Evolutionary conservation across 2,888 invertebrate species (phyloP), one percentile per base, ranked within the genome.

Genomic region (Caenorhabditis macrosperma): DNA sequence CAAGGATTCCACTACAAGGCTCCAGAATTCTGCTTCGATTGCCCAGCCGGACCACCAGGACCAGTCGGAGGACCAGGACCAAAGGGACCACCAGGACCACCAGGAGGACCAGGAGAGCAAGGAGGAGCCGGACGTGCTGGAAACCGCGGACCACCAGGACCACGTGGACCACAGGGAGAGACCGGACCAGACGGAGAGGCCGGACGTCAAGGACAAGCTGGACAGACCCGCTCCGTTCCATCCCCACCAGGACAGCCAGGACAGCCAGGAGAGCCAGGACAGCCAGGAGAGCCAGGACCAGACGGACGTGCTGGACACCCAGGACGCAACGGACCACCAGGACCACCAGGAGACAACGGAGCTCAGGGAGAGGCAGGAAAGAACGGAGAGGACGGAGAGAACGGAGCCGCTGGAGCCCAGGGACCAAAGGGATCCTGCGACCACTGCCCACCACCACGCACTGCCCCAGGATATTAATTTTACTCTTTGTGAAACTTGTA

Each of bases 61-160:
- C 74, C 82, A 35, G 77, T 81, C 55, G 86, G 86, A 75, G 74
- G 76, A 61, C 74, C 76, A 35, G 86, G 86, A 72, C 75, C 79
- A 61, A 83, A 78, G 66, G 88, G 88, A 74, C 85, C 82, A 64
- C 81, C 76, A 80, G 80, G 80, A 80, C 80, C 80, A 80, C 75
- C 75, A 67, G 82, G 82, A 74, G 72, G 78, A 55, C 72, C 71
- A 54, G 80, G 80, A 75, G 80, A 75, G 69, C 75, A 46, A 35
- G 82, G 82, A 77, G 52, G 63, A 63, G 48, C 46, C 15, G 82
- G 82, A 77, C 66, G 79, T 20, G 68, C 24, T 35, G 82, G 82
- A 72, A 74, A 75, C 55, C 78, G 79, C n/a, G 83, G 77, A 77
- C 78, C 76, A 77, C 77, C 78, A 75, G 85, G 85, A 71, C 77